A percentile compares a stretch with the other conserved stretches of the same genome.
Conservation (phyloP, 2,888 invertebrate genomes). For the Elysia crispata region DNA sequence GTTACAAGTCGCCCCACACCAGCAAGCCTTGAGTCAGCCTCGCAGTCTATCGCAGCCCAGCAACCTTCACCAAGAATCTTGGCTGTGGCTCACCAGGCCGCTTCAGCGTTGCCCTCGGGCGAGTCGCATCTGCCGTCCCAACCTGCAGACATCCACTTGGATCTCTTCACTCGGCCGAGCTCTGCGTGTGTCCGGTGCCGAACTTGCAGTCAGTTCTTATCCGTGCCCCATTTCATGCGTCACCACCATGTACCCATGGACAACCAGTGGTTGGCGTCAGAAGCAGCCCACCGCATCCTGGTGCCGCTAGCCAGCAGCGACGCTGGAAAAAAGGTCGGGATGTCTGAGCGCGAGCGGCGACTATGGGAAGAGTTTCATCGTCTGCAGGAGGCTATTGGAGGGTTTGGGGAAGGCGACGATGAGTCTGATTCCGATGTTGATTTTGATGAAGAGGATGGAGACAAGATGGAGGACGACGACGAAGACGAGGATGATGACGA, state of each 20-base stretch:
- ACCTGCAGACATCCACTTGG: constrained; percentile 62
- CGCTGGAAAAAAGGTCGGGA: constrained; percentile 55
- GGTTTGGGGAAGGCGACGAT: constrained; percentile 48
- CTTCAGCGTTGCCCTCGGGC: constrained; percentile 52
- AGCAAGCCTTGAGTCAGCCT: too few relatives aligned
- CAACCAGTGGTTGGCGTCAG: constrained; percentile 61
- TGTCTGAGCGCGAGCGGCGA: constrained; percentile 59
- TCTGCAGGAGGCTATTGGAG: constrained; percentile 49
- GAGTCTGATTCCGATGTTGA: constrained; percentile 41
- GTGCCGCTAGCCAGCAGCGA: constrained; percentile 51
- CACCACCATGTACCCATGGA: constrained; percentile 70
- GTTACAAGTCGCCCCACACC: constrained; percentile 18
- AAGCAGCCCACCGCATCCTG: constrained; percentile 62
- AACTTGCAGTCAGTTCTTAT: constrained; percentile 70
- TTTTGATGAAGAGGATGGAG: constrained; percentile 24
- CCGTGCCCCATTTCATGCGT: constrained; percentile 67
- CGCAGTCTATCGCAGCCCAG: too few relatives aligned
- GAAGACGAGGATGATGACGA: neutral
- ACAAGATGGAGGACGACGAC: neutral
- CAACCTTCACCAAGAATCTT: constrained; percentile 43
- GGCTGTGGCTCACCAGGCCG: constrained; percentile 64
- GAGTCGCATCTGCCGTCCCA: constrained; percentile 58
- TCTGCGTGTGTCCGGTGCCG: constrained; percentile 71
- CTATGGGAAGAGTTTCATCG: constrained; percentile 64
- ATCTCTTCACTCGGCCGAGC: constrained; percentile 64